Conservation (phyloP, 2,888 invertebrate species). For the Rutpela maculata region DNA sequence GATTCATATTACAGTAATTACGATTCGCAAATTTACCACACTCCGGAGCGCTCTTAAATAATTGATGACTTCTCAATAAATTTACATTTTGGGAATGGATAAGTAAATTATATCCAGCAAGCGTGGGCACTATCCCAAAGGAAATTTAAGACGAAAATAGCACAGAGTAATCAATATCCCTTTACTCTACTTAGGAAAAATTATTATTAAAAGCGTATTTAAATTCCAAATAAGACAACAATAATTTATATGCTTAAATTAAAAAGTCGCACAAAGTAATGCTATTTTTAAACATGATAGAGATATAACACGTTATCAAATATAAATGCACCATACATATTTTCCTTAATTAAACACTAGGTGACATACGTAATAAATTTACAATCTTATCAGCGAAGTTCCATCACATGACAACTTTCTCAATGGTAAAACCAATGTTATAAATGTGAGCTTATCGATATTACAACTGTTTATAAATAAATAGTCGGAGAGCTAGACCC, state of each 20-base stretch:
- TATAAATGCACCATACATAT: constrained; percentile 4
- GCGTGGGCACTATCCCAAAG: not conserved
- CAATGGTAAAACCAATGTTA: not conserved
- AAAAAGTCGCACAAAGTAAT: not conserved
- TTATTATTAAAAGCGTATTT: not conserved
- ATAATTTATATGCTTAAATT: not conserved
- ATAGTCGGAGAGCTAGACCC: too few species aligned
- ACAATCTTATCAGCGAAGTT: constrained; percentile 17
- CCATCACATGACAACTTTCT: constrained; percentile 6
- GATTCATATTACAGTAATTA: too few species aligned
- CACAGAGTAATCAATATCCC: not conserved
- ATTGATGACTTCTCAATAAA: not conserved
- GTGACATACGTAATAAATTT: not conserved
- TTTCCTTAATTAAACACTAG: constrained; percentile 12
- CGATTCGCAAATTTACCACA: too few species aligned
- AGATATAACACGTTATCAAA: constrained; percentile 7
- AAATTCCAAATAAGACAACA: not conserved
- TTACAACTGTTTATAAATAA: not conserved
- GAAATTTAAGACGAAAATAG: not conserved
- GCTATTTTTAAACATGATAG: constrained; percentile 23
- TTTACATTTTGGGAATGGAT: not conserved
- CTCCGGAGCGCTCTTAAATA: too few species aligned
- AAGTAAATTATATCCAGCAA: not conserved
- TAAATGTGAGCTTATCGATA: not conserved
- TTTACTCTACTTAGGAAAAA: not conserved